These are phyloP conservation scores for Pelobates cultripes DNA, from an alignment of 2,797 vertebrate species.

Conservation along the genomic window DNA sequence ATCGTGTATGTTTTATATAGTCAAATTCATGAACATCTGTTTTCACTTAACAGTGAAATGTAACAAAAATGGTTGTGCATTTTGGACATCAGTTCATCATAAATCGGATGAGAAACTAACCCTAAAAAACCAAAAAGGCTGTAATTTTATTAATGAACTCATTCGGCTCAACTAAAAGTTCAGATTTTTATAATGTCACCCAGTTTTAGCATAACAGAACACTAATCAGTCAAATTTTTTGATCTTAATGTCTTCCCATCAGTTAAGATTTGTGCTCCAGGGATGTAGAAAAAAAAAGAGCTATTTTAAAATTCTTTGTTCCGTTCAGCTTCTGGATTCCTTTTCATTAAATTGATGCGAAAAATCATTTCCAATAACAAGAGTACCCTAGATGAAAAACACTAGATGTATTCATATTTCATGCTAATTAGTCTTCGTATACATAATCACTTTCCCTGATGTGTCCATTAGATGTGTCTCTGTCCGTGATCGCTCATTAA, in stretches of 20 bases:
- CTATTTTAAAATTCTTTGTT: constrained; percentile 63
- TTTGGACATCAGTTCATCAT: too few species aligned
- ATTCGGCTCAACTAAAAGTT: constrained; percentile 27
- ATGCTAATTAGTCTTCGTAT: constrained; percentile 76
- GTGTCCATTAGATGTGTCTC: constrained; percentile 74
- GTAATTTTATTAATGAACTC: constrained; percentile 29
- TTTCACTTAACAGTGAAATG: too few species aligned
- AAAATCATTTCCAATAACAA: constrained; percentile 65
- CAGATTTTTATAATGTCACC: constrained; percentile 24
- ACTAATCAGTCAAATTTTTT: constrained; percentile 43
- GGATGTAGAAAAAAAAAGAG: constrained; percentile 60
- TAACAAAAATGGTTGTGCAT: too few species aligned
- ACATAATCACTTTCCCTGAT: constrained; percentile 69
- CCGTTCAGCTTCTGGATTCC: constrained; percentile 62
- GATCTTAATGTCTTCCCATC: constrained; percentile 57
- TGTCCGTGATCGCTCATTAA: constrained; percentile 82
- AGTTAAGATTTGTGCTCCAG: constrained; percentile 40
- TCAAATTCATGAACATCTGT: too few species aligned
- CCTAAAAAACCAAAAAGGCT: background rate
- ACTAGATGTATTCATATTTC: constrained; percentile 74
- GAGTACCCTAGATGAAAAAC: constrained; percentile 71
- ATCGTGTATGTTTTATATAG: too few species aligned
- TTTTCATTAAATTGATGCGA: constrained; percentile 62
- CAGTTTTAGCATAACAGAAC: constrained; percentile 45
- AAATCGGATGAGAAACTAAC: too few species aligned